These are phyloP conservation scores for Standfussiana lucernea DNA, from an alignment of 2,888 invertebrate species.

Conservation along the genomic window DNA sequence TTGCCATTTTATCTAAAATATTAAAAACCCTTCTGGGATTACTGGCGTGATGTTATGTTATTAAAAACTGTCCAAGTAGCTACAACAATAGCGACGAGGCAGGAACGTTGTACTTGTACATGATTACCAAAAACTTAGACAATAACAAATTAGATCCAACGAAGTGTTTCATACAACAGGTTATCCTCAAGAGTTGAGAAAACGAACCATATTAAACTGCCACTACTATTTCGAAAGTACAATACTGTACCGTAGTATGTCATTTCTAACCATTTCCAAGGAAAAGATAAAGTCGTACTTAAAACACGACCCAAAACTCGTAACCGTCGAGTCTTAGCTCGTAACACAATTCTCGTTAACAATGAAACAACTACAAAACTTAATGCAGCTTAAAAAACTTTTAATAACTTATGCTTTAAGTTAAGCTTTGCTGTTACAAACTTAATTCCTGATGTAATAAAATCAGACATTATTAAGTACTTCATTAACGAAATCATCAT, in stretches of 20 bases:
- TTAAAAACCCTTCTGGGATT: no score
- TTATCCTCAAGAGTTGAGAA: neutral
- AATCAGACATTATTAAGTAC: constrained; percentile 10
- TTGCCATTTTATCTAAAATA: neutral
- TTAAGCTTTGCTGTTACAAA: constrained; percentile 6
- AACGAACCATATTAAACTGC: neutral
- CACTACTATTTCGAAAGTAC: constrained; percentile 8
- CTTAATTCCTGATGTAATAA: constrained; percentile 16
- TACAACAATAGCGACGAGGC: neutral
- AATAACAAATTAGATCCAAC: constrained; percentile 1
- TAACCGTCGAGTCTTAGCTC: constrained; percentile 14
- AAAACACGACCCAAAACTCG: constrained; percentile 24
- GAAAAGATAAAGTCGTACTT: constrained; percentile 31
- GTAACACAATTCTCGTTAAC: constrained; percentile 33
- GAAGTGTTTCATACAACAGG: neutral
- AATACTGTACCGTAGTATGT: neutral
- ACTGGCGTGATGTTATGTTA: no score
- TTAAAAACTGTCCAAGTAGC: neutral
- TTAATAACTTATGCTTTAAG: neutral
- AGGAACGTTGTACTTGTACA: neutral
- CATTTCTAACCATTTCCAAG: constrained; percentile 21
- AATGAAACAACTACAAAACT: constrained; percentile 3
- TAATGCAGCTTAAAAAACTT: constrained; percentile 4
- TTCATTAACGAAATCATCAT: constrained; percentile 13
- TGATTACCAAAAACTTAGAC: neutral